phyloP scores from a whole-genome alignment of 1,140 invertebrate species.

The Pygmarrhopalites habei region DNA sequence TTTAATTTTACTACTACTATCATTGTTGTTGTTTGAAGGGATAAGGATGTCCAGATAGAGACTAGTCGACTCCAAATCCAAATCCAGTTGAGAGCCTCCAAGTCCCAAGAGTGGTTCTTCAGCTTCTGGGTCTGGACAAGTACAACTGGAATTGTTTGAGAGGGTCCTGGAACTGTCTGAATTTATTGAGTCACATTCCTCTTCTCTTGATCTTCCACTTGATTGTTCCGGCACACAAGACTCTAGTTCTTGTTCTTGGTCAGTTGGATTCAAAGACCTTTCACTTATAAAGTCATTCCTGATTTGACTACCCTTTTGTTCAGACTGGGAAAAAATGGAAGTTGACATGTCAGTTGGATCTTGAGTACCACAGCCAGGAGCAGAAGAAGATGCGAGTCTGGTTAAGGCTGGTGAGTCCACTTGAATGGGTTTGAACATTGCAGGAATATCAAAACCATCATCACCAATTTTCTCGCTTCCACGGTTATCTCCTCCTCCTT shows the following conservation, averaged over 20 bases:
- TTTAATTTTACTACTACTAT: too few species aligned
- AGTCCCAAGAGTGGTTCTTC: slow-evolving; percentile 27
- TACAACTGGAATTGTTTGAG: slow-evolving; percentile 18
- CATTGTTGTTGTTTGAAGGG: too few species aligned
- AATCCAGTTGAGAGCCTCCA: slow-evolving; percentile 8
- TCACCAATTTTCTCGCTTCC: slow-evolving; percentile 2
- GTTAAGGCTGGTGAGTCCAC: slow-evolving; percentile 30
- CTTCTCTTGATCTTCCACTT: not conserved
- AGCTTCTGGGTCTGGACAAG: slow-evolving; percentile 34
- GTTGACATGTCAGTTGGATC: too few species aligned
- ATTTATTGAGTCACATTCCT: slow-evolving; percentile 18
- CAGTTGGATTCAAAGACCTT: too few species aligned
- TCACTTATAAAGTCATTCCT: too few species aligned
- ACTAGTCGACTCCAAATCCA: slow-evolving; percentile 9
- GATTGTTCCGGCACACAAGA: not conserved
- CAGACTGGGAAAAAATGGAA: too few species aligned
- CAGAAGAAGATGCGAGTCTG: not conserved
- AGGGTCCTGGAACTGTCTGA: slow-evolving; percentile 29
- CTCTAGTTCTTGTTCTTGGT: not conserved
- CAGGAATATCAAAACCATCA: slow-evolving; percentile 23
- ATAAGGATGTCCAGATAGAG: too few species aligned
- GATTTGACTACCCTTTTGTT: too few species aligned
- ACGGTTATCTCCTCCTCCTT: not conserved
- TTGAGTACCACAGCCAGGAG: too few species aligned
- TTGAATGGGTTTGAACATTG: slow-evolving; percentile 32